These are phyloP conservation scores for Gambusia holbrooki DNA, from an alignment of 2,113 vertebrate genomes.

Conservation along the genomic window DNA sequence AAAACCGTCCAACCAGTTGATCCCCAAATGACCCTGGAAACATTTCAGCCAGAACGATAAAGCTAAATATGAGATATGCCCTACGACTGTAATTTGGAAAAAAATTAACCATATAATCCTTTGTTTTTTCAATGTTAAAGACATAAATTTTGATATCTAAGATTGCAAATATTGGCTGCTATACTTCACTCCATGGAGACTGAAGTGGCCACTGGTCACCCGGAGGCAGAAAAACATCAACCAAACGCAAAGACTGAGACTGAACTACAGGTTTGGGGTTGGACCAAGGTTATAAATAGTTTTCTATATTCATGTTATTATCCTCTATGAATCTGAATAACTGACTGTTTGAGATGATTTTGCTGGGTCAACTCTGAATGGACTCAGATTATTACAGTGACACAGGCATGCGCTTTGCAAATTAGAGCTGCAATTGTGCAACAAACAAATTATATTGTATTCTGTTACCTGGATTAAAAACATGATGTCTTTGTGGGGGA, in stretches of 20 bases:
- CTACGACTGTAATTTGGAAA: neutral
- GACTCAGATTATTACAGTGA: neutral
- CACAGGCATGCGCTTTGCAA: too few relatives aligned
- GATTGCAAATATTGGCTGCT: neutral
- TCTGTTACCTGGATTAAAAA: too few relatives aligned
- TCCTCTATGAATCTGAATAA: neutral
- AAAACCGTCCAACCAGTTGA: neutral
- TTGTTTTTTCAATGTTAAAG: too few relatives aligned
- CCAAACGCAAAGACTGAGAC: neutral
- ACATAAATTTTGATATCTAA: neutral
- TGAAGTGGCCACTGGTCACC: neutral
- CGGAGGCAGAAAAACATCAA: neutral
- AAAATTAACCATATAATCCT: too few relatives aligned
- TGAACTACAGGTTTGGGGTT: neutral
- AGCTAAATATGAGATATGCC: neutral
- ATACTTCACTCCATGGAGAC: too few relatives aligned
- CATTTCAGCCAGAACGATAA: neutral
- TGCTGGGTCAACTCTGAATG: neutral
- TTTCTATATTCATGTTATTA: neutral
- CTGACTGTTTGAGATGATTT: neutral
- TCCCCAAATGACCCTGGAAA: neutral
- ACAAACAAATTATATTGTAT: too few relatives aligned
- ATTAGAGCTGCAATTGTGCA: too few relatives aligned
- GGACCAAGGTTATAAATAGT: neutral
- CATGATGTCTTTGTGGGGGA: too few relatives aligned